Evolutionary conservation across 2,113 vertebrate genomes (phyloP), one percentile per base, ranked within the genome.

Genomic region (Seriola rivoliana): DNA sequence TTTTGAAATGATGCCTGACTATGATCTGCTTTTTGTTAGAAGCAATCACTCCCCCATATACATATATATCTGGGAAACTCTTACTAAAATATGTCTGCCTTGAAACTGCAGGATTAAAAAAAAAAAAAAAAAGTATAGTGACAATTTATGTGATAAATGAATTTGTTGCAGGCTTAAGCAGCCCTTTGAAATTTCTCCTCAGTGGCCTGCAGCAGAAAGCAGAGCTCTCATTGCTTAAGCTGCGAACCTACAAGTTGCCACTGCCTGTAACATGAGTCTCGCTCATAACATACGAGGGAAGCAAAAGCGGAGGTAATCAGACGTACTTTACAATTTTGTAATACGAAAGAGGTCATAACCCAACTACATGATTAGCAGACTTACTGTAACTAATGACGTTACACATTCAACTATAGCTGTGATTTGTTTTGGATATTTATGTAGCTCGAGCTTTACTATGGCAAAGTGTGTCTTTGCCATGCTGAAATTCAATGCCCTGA

Each of bases 171-270:
- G 80, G 81, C 59, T 89, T 75, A 81, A 86, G 57, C 72, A 55
- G 73, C 19, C 34, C 62, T 85, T 85, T 86, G 72, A 83, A 60
- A 63, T 55, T 19, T 73, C 14, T 81, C 40, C 85, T 81, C 29
- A 13, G 81, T 82, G 75, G 85, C 82, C 88, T 84, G 74, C 65
- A 85, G 86, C 80, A 82, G 89, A 88, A 90, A 90, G 6, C 8
- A 85, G 85, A 91, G 81, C 81, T 63, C 59, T 73, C 23, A 9
- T 19, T 57, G 64, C 52, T 79, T 75, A 84, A 89, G 88, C 73
- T 76, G 32, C 69, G 44, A 78, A 75, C 66, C 64, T 85, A 58
- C 65, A 60, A 81, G 54, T 54, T 80, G 73, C 73, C 52, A 75
- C 74, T 62, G 71, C 60, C 5, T 29, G 88, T 84, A 90, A 90